phyloP scores from a whole-genome alignment of 2,888 invertebrate genomes.

The Eurytoma adleriae region DNA sequence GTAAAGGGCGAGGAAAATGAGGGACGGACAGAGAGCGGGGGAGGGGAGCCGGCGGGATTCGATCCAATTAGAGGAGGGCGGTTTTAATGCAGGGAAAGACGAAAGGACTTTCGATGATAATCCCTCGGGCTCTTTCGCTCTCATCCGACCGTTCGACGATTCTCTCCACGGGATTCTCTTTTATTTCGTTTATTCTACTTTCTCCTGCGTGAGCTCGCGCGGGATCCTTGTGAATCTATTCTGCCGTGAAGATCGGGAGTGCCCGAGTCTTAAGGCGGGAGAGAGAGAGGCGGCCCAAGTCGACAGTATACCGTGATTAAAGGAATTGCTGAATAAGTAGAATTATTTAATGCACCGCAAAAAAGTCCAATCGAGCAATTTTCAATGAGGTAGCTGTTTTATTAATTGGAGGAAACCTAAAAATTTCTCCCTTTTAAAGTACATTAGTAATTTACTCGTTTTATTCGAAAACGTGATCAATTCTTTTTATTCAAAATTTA shows the following conservation, averaged over 20 bases:
- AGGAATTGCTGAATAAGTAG: slow-evolving; percentile 44
- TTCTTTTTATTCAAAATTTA: no score
- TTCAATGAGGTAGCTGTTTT: slow-evolving; percentile 3
- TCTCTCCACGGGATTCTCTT: slow-evolving; percentile 34
- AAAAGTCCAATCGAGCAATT: not conserved
- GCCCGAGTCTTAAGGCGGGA: slow-evolving; percentile 39
- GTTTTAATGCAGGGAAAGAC: slow-evolving; percentile 65
- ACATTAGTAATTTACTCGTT: not conserved
- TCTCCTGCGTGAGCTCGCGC: slow-evolving; percentile 50
- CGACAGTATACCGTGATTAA: slow-evolving; percentile 43
- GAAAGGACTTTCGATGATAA: slow-evolving; percentile 65
- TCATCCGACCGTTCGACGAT: slow-evolving; percentile 46
- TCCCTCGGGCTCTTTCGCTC: slow-evolving; percentile 57
- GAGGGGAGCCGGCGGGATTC: slow-evolving; percentile 53
- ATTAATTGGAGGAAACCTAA: not conserved
- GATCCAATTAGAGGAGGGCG: slow-evolving; percentile 69
- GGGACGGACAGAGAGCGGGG: slow-evolving; percentile 8
- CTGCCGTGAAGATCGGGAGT: slow-evolving; percentile 20
- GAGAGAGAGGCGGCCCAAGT: slow-evolving; percentile 42
- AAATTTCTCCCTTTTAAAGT: not conserved
- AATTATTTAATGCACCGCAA: slow-evolving; percentile 38
- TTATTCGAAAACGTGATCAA: not conserved
- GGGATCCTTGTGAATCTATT: slow-evolving; percentile 54
- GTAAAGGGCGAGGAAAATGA: slow-evolving; percentile 12
- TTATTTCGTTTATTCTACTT: slow-evolving; percentile 51